Percentiles rank a stretch among this genome's conserved stretches.
phyloP scores from a whole-genome alignment of 2,888 invertebrate genomes.

The Ametastegia equiseti region DNA sequence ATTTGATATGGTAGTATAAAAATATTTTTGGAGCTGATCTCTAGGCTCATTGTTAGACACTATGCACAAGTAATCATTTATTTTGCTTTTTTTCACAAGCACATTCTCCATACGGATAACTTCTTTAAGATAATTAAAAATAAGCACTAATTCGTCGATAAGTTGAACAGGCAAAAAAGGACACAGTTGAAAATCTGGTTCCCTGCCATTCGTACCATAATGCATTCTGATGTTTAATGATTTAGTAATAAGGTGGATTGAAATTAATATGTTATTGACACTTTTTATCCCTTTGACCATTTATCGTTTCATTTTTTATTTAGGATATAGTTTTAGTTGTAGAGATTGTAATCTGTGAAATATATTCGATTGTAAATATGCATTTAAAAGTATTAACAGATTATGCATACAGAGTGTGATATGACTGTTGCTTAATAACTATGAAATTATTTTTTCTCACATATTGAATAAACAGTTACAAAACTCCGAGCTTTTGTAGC shows the following conservation, averaged over 20 bases:
- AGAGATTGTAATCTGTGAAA: constrained; percentile 1
- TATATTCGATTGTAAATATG: background rate
- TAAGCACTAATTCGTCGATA: background rate
- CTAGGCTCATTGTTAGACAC: background rate
- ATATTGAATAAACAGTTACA: background rate
- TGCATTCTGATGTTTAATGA: constrained; percentile 17
- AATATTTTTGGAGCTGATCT: background rate
- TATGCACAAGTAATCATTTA: background rate
- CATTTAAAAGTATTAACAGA: background rate
- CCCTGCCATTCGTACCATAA: background rate
- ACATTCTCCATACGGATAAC: background rate
- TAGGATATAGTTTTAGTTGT: background rate
- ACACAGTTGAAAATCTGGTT: background rate
- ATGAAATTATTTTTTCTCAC: background rate
- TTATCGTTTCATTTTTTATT: background rate
- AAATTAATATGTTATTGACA: constrained; percentile 5
- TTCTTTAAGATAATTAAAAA: background rate
- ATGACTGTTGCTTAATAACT: background rate
- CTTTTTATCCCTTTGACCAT: background rate
- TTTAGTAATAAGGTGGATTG: background rate
- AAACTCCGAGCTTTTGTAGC: background rate
- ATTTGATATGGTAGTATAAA: background rate
- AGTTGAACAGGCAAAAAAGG: background rate
- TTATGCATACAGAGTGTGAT: background rate
- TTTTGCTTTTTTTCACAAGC: background rate